Conservation (phyloP, 2,888 invertebrate genomes). For the Apotomis betuletana region DNA sequence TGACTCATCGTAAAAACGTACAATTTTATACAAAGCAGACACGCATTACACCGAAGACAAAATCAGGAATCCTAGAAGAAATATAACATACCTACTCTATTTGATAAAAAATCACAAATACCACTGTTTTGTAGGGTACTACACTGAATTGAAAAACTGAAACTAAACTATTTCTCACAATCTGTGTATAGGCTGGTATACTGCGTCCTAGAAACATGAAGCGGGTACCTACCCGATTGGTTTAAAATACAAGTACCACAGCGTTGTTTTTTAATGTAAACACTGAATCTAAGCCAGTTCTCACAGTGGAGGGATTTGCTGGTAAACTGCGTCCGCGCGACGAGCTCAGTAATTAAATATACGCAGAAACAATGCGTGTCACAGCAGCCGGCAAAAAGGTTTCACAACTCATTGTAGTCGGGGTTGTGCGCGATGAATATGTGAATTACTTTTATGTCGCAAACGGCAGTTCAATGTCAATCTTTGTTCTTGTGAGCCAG, state of each 20-base stretch:
- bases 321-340: conserved; percentile 11
- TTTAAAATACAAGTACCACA: neutral
- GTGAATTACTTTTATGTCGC: conserved; percentile 21
- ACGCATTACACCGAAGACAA: neutral
- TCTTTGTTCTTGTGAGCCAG: neutral
- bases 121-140: too few species aligned
- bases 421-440: conserved; percentile 18
- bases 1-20: neutral
- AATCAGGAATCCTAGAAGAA: neutral
- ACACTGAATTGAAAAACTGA: too few species aligned
- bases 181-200: too few species aligned
- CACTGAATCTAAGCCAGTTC: conserved; percentile 13
- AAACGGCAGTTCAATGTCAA: conserved; percentile 25
- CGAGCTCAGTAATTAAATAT: conserved; percentile 26
- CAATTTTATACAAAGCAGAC: neutral
- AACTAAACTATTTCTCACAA: too few species aligned
- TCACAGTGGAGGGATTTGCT: conserved; percentile 11
- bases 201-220: neutral
- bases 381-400: conserved; percentile 12
- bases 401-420: conserved; percentile 30
- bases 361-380: conserved; percentile 21
- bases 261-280: neutral
- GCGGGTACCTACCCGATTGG: neutral
- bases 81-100: too few species aligned
- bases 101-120: too few species aligned